Percentiles rank a stretch among this genome's conserved stretches.
Evolutionary conservation across 2,797 vertebrate genomes (phyloP).

Genomic region (Erethizon dorsatum): DNA sequence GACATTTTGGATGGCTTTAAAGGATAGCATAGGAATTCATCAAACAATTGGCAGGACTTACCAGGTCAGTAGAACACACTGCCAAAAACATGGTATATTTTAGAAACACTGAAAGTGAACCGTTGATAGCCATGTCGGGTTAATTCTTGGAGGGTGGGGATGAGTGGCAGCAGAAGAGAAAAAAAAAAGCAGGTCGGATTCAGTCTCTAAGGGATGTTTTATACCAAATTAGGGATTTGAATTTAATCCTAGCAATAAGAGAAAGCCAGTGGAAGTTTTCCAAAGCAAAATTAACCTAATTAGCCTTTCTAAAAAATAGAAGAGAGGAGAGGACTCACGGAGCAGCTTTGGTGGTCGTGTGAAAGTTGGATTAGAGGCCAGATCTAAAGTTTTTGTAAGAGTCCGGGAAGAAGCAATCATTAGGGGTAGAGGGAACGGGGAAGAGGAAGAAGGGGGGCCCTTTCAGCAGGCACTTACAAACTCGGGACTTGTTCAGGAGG

Average conservation of each 20-base stretch:
- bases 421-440: background rate
- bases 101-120: conserved; percentile 19
- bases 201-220: background rate
- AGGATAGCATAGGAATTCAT: background rate
- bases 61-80: background rate
- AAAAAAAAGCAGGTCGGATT: background rate
- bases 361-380: conserved; percentile 39
- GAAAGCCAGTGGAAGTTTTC: conserved; percentile 31
- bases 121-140: background rate
- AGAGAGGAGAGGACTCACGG: background rate
- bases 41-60: background rate
- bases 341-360: background rate
- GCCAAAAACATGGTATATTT: background rate
- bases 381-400: background rate
- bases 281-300: conserved; percentile 35
- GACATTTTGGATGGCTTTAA: background rate
- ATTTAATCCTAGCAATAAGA: conserved; percentile 43
- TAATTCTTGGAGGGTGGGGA: background rate
- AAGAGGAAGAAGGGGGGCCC: background rate
- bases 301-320: background rate
- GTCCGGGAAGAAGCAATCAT: background rate
- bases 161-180: conserved; percentile 35
- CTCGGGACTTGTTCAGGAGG: background rate
- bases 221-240: conserved; percentile 31
- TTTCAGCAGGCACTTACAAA: background rate